These are phyloP conservation scores for Nettapus auritus DNA, from an alignment of 2,113 vertebrate genomes.

Conservation along the genomic window DNA sequence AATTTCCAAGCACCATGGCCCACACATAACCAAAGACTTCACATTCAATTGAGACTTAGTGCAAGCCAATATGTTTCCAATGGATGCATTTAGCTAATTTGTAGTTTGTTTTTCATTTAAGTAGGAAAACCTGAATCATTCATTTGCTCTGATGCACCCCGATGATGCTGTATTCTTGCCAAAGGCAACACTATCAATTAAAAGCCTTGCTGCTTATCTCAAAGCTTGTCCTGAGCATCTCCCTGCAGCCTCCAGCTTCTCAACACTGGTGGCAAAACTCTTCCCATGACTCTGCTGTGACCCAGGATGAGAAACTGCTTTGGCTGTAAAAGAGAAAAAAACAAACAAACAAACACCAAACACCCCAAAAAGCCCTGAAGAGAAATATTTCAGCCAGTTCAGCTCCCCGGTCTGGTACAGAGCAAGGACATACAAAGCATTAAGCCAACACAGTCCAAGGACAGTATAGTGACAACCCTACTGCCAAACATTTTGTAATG, in stretches of 20 bases:
- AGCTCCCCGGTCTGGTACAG: fast-evolving
- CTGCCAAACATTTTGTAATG: neutral
- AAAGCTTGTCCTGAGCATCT: neutral
- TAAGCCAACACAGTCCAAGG: neutral
- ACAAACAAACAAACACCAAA: neutral
- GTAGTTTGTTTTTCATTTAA: slow-evolving; percentile 29
- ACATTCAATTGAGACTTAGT: neutral
- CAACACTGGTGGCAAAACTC: neutral
- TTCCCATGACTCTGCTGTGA: neutral
- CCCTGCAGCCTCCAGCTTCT: neutral
- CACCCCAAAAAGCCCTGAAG: neutral
- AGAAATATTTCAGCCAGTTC: neutral
- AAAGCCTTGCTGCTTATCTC: neutral
- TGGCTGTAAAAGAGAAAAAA: neutral
- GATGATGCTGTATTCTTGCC: neutral
- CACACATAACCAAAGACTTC: neutral
- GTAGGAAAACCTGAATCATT: neutral
- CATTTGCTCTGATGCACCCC: neutral
- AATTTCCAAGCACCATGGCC: neutral
- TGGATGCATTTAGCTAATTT: neutral
- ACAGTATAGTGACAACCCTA: neutral
- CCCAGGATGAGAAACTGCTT: neutral
- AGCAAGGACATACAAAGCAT: neutral
- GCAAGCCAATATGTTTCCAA: slow-evolving; percentile 14
- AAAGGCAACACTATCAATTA: neutral